Conservation (phyloP, 2,797 vertebrate species). For the Psittacula echo region DNA sequence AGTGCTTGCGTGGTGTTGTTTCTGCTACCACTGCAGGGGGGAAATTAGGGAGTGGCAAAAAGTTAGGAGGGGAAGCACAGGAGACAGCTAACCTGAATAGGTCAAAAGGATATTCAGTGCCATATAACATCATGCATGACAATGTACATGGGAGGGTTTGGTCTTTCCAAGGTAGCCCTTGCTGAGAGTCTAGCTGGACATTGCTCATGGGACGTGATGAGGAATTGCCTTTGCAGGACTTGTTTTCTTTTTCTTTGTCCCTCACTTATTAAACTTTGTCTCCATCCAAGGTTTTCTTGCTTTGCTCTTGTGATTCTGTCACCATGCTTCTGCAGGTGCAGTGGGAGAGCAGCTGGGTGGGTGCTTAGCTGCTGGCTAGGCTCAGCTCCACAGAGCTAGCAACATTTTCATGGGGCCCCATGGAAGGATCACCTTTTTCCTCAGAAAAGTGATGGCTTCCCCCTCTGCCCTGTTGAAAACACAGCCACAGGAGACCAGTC, state of each 20-base stretch:
- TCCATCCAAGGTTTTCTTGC: neutral
- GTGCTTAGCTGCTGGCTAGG: neutral
- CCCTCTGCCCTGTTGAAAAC: neutral
- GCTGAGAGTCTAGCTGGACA: neutral
- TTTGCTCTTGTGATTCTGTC: neutral
- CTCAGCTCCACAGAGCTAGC: neutral
- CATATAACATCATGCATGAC: fast-evolving
- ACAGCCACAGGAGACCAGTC: neutral
- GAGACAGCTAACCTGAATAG: neutral
- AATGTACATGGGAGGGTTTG: neutral
- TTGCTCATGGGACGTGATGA: neutral
- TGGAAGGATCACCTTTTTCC: neutral
- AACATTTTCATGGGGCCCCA: neutral
- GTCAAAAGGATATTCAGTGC: neutral
- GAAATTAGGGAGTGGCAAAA: neutral
- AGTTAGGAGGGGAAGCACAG: neutral
- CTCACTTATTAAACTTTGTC: neutral
- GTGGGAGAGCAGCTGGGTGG: neutral
- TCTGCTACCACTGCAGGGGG: neutral
- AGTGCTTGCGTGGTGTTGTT: neutral
- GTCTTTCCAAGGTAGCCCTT: neutral
- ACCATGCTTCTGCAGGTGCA: neutral
- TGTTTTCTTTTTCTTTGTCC: neutral
- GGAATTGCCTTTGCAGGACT: neutral
- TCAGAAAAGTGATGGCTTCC: neutral